A percentile compares a stretch with the other conserved stretches of the same genome.
phyloP scores from a whole-genome alignment of 2,113 vertebrate species.

The Melospiza georgiana region DNA sequence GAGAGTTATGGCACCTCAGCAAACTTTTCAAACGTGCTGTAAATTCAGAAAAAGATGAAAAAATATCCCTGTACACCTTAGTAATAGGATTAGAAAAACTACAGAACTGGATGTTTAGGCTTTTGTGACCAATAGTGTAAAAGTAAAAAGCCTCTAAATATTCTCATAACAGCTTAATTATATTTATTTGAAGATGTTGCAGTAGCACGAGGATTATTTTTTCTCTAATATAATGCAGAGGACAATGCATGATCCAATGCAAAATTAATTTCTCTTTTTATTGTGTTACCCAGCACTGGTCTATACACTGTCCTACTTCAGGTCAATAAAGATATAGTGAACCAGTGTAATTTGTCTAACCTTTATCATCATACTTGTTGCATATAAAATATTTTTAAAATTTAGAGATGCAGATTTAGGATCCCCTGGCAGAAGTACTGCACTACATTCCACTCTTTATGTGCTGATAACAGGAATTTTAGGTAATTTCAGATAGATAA shows the following conservation, averaged over 20 bases:
- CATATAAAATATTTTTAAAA: background rate
- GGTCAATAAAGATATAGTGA: background rate
- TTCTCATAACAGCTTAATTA: background rate
- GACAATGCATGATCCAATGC: background rate
- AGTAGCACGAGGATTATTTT: background rate
- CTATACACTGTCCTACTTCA: background rate
- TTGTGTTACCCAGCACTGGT: background rate
- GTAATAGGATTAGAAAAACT: background rate
- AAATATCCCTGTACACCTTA: background rate
- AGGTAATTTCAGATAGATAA: background rate
- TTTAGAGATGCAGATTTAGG: background rate
- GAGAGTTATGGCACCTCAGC: background rate
- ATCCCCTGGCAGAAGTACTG: background rate
- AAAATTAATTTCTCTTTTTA: background rate
- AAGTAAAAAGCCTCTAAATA: background rate
- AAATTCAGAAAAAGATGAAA: background rate
- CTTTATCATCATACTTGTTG: background rate
- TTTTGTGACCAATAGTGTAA: background rate
- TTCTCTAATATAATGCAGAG: background rate
- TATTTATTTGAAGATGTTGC: background rate
- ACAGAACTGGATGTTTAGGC: background rate
- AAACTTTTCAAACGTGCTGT: background rate
- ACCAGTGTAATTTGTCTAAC: background rate
- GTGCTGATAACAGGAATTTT: background rate
- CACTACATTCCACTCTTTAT: background rate